These are phyloP conservation scores for Ctenomys sociabilis DNA, from an alignment of 2,113 vertebrate genomes.

Conservation along the genomic window DNA sequence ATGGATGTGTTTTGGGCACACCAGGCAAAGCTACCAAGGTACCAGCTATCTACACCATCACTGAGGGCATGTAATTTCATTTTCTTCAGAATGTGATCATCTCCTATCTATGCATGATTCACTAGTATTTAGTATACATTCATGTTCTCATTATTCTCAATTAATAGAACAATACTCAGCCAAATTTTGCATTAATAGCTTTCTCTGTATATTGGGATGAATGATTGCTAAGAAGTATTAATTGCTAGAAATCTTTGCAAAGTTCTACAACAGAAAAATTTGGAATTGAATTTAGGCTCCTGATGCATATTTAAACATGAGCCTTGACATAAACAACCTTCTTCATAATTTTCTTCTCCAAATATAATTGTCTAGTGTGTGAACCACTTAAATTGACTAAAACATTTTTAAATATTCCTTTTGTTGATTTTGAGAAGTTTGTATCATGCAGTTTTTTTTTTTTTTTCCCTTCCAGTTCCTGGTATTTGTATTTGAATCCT, in stretches of 20 bases:
- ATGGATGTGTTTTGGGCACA: neutral
- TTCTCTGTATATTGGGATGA: neutral
- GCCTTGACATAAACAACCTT: constrained; percentile 10
- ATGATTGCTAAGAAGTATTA: neutral
- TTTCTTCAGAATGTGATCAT: neutral
- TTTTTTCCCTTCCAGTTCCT: neutral
- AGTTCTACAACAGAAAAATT: neutral
- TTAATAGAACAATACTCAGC: neutral
- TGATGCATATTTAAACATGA: neutral
- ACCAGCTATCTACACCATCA: neutral
- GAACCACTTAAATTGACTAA: constrained; percentile 32
- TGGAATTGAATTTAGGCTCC: neutral
- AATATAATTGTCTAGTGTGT: neutral
- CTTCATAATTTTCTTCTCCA: neutral
- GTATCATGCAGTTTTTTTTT: neutral
- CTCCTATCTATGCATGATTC: neutral
- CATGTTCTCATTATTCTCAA: neutral
- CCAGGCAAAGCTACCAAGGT: neutral
- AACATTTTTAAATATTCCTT: constrained; percentile 36
- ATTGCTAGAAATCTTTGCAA: neutral
- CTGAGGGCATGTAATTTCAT: neutral
- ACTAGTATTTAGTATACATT: neutral
- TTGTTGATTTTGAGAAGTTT: neutral
- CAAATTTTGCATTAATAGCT: neutral
- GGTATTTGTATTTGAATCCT: constrained; percentile 43